Evolutionary conservation across 2,888 invertebrate species (phyloP).

Genomic region (Rapana venosa): DNA sequence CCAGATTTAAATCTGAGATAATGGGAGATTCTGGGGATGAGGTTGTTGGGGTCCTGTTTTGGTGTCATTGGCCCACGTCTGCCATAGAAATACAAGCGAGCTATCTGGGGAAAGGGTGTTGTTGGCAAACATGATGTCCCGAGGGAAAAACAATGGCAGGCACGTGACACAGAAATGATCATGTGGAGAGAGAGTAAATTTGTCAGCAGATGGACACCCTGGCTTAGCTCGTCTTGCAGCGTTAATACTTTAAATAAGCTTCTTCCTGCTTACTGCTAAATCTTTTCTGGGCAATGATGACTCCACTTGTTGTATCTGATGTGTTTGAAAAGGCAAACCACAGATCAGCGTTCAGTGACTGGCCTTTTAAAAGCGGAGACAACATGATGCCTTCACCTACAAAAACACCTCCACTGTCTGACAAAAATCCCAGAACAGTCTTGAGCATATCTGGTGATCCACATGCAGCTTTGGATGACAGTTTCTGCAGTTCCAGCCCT

Average conservation of each 20-base stretch:
- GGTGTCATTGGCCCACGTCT: neutral
- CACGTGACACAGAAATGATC: neutral
- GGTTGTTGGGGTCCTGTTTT: neutral
- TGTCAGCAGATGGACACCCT: neutral
- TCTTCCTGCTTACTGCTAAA: neutral
- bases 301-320: neutral
- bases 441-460: neutral
- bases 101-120: neutral
- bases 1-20: neutral
- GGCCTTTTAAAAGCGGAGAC: neutral
- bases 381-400: conserved; percentile 28
- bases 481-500: neutral
- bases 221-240: too few relatives aligned
- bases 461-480: neutral
- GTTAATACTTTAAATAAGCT: neutral
- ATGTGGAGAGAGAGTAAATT: neutral
- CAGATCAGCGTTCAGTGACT: neutral
- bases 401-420: conserved; percentile 35
- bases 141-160: neutral
- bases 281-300: neutral
- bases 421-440: neutral
- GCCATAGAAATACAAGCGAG: neutral
- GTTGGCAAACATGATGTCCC: neutral
- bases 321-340: neutral
- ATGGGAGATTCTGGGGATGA: neutral